A percentile compares a stretch with the other conserved stretches of the same genome.
These are phyloP conservation scores for Drosophila sulfurigaster DNA, from an alignment of 1,140 invertebrate genomes.

Conservation along the genomic window DNA sequence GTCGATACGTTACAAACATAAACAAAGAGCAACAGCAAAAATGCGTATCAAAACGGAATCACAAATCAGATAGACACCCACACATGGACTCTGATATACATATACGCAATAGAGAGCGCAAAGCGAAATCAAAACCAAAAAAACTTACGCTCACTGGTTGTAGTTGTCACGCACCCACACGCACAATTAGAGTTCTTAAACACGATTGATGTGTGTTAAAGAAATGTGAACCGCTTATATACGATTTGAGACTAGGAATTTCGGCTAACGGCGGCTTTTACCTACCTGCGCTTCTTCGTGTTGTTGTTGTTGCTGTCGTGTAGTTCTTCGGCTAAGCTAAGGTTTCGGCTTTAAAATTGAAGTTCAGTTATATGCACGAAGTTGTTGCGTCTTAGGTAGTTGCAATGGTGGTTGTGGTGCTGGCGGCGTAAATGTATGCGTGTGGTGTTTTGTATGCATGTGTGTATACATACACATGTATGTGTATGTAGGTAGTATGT, in stretches of 20 bases:
- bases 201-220: conserved; percentile 23
- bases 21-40: conserved; percentile 65
- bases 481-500: conserved; percentile 46
- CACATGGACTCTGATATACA: conserved; percentile 21
- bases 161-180: conserved; percentile 15
- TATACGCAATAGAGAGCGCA: conserved; percentile 21
- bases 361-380: conserved; percentile 48
- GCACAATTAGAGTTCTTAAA: conserved; percentile 22
- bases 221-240: conserved; percentile 45
- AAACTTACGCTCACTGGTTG: conserved; percentile 14
- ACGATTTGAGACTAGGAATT: conserved; percentile 37
- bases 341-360: conserved; percentile 52
- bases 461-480: conserved; percentile 28
- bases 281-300: conserved; percentile 58
- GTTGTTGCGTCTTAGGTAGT: conserved; percentile 16
- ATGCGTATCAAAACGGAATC: conserved; percentile 37
- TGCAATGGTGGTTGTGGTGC: conserved; percentile 18
- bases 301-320: conserved; percentile 7
- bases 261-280: conserved; percentile 41
- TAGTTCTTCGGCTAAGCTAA: conserved; percentile 33
- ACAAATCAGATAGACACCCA: conserved; percentile 54
- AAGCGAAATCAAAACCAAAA: conserved; percentile 9
- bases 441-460: conserved; percentile 27
- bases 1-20: conserved; percentile 64
- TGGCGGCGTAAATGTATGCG: conserved; percentile 42